Conservation (phyloP, 30 jellyfish, hydroid and myxozoan genomes). For the Kudoa iwatai region DNA sequence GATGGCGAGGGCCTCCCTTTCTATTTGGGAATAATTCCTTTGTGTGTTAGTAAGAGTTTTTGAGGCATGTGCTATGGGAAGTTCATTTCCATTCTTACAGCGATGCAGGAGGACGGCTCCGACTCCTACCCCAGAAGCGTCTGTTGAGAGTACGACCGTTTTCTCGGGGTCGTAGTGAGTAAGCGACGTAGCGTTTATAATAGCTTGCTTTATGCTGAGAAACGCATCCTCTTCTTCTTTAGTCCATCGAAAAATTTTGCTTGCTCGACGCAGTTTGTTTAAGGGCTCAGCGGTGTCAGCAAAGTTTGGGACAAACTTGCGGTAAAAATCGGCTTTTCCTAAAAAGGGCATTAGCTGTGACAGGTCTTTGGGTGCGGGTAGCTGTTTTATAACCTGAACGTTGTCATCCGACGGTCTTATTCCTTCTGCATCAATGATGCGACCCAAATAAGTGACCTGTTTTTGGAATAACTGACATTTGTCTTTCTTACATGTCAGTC, state of each 20-base stretch:
- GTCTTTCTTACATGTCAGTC: background rate
- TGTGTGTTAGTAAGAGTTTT: conserved; percentile 5
- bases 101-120: conserved; percentile 19
- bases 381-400: conserved; percentile 3
- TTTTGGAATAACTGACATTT: conserved; percentile 5
- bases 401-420: conserved; percentile 2
- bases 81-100: conserved; percentile 7
- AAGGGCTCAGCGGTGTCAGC: conserved; percentile 4
- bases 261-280: conserved; percentile 1
- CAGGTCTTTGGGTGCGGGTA: conserved; percentile 7
- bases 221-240: conserved; percentile 3
- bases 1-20: conserved; percentile 14
- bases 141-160: conserved; percentile 4
- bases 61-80: conserved; percentile 11
- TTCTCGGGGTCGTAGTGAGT: conserved; percentile 14
- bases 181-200: conserved; percentile 1
- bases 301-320: conserved; percentile 3
- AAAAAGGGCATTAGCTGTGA: conserved; percentile 4
- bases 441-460: conserved; percentile 7
- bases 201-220: background rate
- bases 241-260: conserved; percentile 3
- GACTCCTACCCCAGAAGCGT: conserved; percentile 14
- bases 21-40: conserved; percentile 13
- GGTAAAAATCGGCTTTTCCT: conserved; percentile 6
- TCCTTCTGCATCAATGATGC: conserved; percentile 3